These are phyloP conservation scores for Drosophila melanogaster DNA, from an alignment of 1,140 invertebrate genomes.

Conservation along the genomic window DNA sequence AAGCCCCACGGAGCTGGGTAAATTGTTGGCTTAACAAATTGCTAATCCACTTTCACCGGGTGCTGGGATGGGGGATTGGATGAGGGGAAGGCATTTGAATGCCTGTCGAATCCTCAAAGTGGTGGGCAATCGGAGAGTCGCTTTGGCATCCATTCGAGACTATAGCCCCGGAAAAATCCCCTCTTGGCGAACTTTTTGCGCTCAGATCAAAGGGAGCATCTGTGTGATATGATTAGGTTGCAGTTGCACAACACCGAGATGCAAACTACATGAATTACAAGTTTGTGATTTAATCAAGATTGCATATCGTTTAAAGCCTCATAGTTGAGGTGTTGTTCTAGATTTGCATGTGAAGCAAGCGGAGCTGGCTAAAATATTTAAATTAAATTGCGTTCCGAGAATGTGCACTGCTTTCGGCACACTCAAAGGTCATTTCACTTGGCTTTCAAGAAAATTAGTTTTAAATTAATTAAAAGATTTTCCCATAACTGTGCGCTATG, in stretches of 20 bases:
- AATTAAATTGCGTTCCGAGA: conserved; percentile 19
- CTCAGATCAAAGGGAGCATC: conserved; percentile 33
- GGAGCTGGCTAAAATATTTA: conserved; percentile 20
- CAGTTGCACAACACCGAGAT: conserved; percentile 23
- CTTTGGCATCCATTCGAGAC: conserved; percentile 23
- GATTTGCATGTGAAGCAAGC: conserved; percentile 12
- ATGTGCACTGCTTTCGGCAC: conserved; percentile 26
- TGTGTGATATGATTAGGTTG: conserved; percentile 41
- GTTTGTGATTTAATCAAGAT: conserved; percentile 16
- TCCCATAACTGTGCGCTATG: conserved; percentile 41
- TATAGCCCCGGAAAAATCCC: conserved; percentile 32
- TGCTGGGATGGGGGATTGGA: neutral
- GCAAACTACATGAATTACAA: conserved; percentile 15
- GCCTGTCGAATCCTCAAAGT: conserved; percentile 24
- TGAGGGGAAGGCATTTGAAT: conserved; percentile 26
- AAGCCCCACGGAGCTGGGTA: conserved; percentile 67
- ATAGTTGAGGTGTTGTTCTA: conserved; percentile 9
- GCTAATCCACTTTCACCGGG: conserved; percentile 60
- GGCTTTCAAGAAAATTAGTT: conserved; percentile 49
- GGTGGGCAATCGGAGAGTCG: conserved; percentile 14
- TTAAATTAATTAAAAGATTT: conserved; percentile 58
- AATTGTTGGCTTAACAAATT: conserved; percentile 79
- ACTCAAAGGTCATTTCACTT: conserved; percentile 41
- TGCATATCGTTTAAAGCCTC: neutral
- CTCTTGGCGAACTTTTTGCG: conserved; percentile 3